phyloP scores from a whole-genome alignment of 2,113 vertebrate genomes.

The Rhinopomastus cyanomelas region DNA sequence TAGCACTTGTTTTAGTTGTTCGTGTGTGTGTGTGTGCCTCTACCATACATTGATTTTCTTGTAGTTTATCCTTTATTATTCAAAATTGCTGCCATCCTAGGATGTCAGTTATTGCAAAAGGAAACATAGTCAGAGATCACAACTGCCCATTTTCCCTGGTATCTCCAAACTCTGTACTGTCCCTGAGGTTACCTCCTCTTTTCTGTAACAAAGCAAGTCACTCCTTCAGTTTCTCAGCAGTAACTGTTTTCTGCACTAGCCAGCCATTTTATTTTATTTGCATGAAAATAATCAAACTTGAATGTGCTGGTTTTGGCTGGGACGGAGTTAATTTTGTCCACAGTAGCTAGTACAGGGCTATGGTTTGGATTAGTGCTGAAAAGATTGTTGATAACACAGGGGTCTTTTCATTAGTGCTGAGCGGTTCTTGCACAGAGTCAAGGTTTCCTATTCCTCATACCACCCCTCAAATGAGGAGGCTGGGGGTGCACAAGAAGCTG shows the following conservation, averaged over 20 bases:
- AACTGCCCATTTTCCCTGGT: background rate
- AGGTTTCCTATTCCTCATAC: background rate
- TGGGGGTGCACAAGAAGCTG: background rate
- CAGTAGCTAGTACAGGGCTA: background rate
- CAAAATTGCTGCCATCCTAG: background rate
- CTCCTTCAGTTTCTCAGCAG: conserved; percentile 65
- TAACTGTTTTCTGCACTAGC: conserved; percentile 60
- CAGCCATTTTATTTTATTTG: conserved; percentile 48
- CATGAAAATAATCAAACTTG: conserved; percentile 60
- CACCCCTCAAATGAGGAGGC: background rate
- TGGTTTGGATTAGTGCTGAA: background rate
- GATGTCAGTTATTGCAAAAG: background rate
- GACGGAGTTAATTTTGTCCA: background rate
- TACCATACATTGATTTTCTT: background rate
- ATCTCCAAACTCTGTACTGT: background rate
- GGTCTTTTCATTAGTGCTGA: background rate
- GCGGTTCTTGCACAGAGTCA: background rate
- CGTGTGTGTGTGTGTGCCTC: background rate
- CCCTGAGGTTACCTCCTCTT: background rate
- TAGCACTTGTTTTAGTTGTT: background rate
- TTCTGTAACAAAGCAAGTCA: conserved; percentile 29
- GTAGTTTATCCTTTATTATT: background rate
- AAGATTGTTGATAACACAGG: background rate
- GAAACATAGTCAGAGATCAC: background rate
- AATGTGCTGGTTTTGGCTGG: background rate